These are phyloP conservation scores for Alcis repandata DNA, from an alignment of 2,888 invertebrate genomes.

Conservation along the genomic window DNA sequence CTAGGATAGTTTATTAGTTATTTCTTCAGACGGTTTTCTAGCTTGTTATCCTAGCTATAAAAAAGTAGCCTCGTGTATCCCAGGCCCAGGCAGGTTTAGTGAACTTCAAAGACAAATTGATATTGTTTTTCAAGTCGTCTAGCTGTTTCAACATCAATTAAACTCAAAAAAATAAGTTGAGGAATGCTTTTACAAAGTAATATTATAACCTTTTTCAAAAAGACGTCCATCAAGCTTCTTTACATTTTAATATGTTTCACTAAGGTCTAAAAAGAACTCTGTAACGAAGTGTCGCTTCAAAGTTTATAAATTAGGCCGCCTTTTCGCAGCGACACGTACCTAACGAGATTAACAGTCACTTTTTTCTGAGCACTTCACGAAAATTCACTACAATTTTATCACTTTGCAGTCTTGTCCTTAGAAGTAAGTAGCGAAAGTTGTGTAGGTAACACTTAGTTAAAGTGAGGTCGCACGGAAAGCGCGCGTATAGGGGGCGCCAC, in stretches of 20 bases:
- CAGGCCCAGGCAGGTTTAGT: no score
- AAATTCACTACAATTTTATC: neutral
- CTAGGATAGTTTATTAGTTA: no score
- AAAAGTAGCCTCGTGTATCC: no score
- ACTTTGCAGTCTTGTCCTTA: constrained; percentile 16
- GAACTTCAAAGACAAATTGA: no score
- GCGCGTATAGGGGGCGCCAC: constrained; percentile 47
- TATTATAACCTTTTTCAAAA: neutral
- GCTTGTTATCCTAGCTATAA: no score
- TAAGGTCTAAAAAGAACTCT: neutral
- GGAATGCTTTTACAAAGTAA: neutral
- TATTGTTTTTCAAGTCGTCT: no score
- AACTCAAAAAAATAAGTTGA: neutral
- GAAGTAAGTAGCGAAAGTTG: neutral
- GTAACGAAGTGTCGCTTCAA: constrained; percentile 9
- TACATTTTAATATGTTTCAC: constrained; percentile 1
- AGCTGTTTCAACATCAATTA: neutral
- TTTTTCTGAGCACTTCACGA: constrained; percentile 1
- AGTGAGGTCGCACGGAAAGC: constrained; percentile 63
- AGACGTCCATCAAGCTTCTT: neutral
- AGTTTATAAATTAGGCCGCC: constrained; percentile 6
- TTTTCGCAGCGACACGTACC: constrained; percentile 2
- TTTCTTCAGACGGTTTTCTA: no score
- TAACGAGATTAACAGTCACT: neutral
- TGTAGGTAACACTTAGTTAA: constrained; percentile 47